Evolutionary conservation across 1,140 invertebrate genomes (phyloP).

Genomic region (Nasonia giraulti): DNA sequence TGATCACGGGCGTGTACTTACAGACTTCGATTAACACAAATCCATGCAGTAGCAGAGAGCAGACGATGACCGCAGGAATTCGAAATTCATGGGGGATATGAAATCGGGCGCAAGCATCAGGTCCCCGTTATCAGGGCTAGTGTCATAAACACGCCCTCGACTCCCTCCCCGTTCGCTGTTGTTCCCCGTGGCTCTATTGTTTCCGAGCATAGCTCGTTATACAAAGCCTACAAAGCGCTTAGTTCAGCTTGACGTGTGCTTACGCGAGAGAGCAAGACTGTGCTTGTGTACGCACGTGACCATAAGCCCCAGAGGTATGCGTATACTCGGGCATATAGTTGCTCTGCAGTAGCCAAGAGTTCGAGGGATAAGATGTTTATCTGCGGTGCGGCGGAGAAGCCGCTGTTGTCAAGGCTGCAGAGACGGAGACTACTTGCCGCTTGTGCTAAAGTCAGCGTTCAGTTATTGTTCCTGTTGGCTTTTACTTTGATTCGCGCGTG

Average conservation of each 20-base stretch:
- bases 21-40: not conserved
- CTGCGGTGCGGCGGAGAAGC: constrained; percentile 51
- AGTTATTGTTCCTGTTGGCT: not conserved
- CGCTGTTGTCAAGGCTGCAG: not conserved
- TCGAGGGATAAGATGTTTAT: constrained; percentile 66
- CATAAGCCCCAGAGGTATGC: not conserved
- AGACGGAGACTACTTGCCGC: not conserved
- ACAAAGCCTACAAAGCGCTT: constrained; percentile 68
- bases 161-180: not conserved
- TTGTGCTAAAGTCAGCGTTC: not conserved
- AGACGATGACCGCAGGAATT: constrained; percentile 52
- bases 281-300: not conserved
- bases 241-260: not conserved
- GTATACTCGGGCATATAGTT: not conserved
- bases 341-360: constrained; percentile 49
- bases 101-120: constrained; percentile 54
- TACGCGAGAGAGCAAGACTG: not conserved
- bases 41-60: not conserved
- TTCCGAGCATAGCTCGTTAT: constrained; percentile 56
- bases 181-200: constrained; percentile 63
- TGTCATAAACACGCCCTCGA: constrained; percentile 71
- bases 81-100: constrained; percentile 62
- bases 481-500: not conserved
- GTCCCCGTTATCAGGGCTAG: constrained; percentile 63
- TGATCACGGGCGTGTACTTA: no score